Evolutionary conservation across 2,113 vertebrate genomes (phyloP).

Genomic region (Tiliqua scincoides): DNA sequence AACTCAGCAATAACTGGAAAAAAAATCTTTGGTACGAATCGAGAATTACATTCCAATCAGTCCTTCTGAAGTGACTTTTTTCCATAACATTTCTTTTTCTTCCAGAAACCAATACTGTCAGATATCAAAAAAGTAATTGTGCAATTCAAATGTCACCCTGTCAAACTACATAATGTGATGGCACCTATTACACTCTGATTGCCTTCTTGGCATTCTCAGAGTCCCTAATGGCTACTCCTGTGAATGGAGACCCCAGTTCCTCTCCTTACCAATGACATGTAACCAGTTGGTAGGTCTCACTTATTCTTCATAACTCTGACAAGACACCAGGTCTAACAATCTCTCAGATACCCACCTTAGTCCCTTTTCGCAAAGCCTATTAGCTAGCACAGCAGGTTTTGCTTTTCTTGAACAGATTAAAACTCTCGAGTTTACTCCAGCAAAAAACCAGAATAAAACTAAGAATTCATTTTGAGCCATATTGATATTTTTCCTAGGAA

Average conservation of each 20-base stretch:
- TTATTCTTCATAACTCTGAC: constrained; percentile 25
- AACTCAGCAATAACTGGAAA: neutral
- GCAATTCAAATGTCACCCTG: constrained; percentile 46
- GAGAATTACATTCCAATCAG: neutral
- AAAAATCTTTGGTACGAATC: neutral
- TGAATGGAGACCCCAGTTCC: constrained; percentile 6
- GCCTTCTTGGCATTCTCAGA: constrained; percentile 37
- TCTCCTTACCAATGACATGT: constrained; percentile 5
- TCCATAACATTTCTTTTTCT: constrained; percentile 1
- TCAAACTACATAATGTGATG: constrained; percentile 40
- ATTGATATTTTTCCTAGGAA: neutral
- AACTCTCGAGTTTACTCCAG: neutral
- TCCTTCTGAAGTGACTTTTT: constrained; percentile 7
- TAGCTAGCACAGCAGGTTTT: neutral
- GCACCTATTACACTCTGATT: constrained; percentile 5
- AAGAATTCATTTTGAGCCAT: neutral
- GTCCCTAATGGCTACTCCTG: neutral
- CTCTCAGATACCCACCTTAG: neutral
- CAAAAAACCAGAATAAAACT: neutral
- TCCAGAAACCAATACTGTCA: constrained; percentile 29
- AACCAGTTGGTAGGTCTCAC: neutral
- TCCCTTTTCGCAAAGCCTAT: constrained; percentile 11
- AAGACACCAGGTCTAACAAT: neutral
- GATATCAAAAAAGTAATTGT: constrained; percentile 35
- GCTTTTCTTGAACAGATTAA: constrained; percentile 10